Evolutionary conservation across 1,140 invertebrate genomes (phyloP), one percentile per base, ranked within the genome.

Genomic region (Oryctes rhinoceros): DNA sequence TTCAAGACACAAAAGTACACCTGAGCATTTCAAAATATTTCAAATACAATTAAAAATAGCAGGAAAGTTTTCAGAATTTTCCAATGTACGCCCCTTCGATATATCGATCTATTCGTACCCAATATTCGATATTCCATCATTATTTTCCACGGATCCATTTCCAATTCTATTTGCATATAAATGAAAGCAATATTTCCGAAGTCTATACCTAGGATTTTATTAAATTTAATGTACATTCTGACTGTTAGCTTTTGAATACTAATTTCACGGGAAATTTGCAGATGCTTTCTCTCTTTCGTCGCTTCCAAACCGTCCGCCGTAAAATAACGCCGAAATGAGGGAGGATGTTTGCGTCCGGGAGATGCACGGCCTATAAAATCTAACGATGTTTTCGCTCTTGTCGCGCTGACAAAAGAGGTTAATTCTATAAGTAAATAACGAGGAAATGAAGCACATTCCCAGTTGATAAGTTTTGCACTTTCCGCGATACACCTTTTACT

Each of bases 111-210:
- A 59, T n/a, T 59, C 15, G n/a, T 59, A n/a, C 53, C 53, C 18
- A 59, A 0, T 18, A 18, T 18, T 59, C n/a, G 24, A 71, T 37
- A 20, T 62, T 62, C 20, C 13, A 62, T 62, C 53, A 62, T 6
- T 62, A 62, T 6, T 62, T 6, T 71, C 7, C 5, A 24, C 11
- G 10, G 20, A 71, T 71, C 11, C 65, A 35, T 71, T 71, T 71
- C 65, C 65, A 71, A 71, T 71, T 71, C 65, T 71, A 71, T 71
- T 71, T 71, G 65, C 65, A 71, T 71, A 71, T 71, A 71, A 37
- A 71, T 71, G 30, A 71, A 71, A 71, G n/a, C 35, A 71, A 71
- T 37, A 24, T 0, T 71, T 35, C 13, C 20, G 20, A 15, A 71
- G 20, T 71, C 65, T 24, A 71, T 7, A 4, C 3, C 24, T 10